A percentile compares a stretch with the other conserved stretches of the same genome.
phyloP scores from a whole-genome alignment of 2,888 invertebrate genomes.

The Drosophila neotestacea region DNA sequence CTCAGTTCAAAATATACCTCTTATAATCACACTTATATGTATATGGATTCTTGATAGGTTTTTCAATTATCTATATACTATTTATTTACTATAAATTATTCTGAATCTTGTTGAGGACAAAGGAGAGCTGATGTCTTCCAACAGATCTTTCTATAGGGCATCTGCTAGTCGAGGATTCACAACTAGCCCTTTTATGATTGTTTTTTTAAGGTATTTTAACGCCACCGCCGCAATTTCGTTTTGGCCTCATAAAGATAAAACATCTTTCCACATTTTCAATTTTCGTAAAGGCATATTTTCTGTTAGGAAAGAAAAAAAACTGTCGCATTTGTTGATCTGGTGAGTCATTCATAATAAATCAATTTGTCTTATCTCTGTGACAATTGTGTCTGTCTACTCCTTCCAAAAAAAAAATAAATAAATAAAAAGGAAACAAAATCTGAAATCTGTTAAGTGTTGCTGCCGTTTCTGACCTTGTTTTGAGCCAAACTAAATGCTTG shows the following conservation, averaged over 20 bases:
- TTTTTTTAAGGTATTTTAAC: slow-evolving; percentile 80
- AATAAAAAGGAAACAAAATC: slow-evolving; percentile 16
- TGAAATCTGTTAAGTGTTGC: slow-evolving; percentile 42
- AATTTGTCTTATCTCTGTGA: slow-evolving; percentile 71
- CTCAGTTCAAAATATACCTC: no score
- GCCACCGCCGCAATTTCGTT: slow-evolving; percentile 79
- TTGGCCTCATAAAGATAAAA: slow-evolving; percentile 80
- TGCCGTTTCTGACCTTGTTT: slow-evolving; percentile 44
- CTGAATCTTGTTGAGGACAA: no score
- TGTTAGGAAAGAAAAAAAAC: background rate
- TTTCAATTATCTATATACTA: no score
- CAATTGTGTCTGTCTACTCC: slow-evolving; percentile 45
- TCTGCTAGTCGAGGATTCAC: background rate
- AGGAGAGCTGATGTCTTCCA: background rate
- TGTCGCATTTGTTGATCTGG: slow-evolving; percentile 44
- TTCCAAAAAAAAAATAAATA: no score
- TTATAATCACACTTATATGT: no score
- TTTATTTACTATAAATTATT: background rate
- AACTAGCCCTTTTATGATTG: background rate
- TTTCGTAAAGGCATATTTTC: slow-evolving; percentile 47
- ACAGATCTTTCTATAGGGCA: slow-evolving; percentile 5
- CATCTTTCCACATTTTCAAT: slow-evolving; percentile 80
- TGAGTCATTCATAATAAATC: slow-evolving; percentile 80
- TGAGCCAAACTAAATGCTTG: slow-evolving; percentile 36
- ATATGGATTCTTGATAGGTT: no score